Evolutionary conservation across 2,797 vertebrate genomes (phyloP).

Genomic region (Zalophus californianus): DNA sequence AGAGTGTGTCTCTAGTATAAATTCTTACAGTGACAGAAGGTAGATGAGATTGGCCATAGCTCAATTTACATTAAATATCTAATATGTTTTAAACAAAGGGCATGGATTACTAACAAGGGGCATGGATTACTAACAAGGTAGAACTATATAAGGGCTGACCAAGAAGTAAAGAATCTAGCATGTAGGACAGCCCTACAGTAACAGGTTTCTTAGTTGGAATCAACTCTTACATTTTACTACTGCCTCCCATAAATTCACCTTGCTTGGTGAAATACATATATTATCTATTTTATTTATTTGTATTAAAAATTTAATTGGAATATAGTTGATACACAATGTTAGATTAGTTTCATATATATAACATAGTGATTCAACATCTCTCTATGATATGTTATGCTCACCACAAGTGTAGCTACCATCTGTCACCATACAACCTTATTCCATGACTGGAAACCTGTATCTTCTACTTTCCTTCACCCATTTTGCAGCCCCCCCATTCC

Average conservation of each 20-base stretch:
- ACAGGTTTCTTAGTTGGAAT: not conserved
- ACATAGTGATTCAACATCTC: not conserved
- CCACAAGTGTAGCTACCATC: not conserved
- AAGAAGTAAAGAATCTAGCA: not conserved
- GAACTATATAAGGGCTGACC: not conserved
- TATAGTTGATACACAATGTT: not conserved
- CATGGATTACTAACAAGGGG: not conserved
- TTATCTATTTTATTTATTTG: not conserved
- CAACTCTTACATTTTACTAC: not conserved
- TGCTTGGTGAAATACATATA: not conserved
- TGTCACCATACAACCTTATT: not conserved
- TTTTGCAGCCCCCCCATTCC: not conserved
- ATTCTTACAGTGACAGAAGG: conserved; percentile 32
- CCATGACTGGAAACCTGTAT: not conserved
- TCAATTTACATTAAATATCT: not conserved
- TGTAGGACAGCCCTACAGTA: not conserved
- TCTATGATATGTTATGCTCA: not conserved
- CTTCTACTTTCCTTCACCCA: not conserved
- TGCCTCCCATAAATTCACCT: conserved; percentile 13
- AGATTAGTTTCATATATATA: not conserved
- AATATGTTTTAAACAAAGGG: conserved; percentile 21
- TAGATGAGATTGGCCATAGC: not conserved
- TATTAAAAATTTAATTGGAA: not conserved
- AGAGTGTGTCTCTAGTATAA: not conserved
- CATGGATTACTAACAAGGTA: not conserved